Base-by-base conservation (phyloP, 1,140 invertebrate genomes). In the Caerostris extrusa region DNA sequence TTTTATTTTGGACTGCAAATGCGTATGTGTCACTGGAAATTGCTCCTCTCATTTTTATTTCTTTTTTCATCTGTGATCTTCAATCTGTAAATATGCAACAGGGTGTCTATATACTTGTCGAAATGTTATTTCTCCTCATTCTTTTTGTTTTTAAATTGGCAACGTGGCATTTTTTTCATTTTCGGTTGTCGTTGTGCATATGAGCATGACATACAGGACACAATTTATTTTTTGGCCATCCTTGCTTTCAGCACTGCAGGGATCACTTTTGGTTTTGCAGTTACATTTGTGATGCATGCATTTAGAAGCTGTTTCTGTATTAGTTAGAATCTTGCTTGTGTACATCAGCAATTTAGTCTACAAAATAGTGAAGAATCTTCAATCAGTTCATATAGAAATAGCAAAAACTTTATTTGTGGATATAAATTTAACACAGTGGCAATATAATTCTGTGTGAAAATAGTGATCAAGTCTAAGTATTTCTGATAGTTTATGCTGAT, bases 1-100 rank as follows among this genome's bases (percentile, higher is more conserved):
- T 50, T 69, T 34, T 34, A 34, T 34, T 67, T 77, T 77, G 71
- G 14, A 77, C 14, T 69, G 82, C 82, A 92, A 58, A 82, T 71
- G 77, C 83, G 17, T 81, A 77, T 55, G 57, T 81, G 19, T 89
- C 56, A 55, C 34, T 61, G 34, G 82, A 55, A 61, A 85, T 57
- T 19, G 61, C 58, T 64, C 83, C 55, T 56, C 19, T 64, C 64
- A 57, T 69, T 90, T 90, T 93, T 71, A 19, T 82, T 61, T 71
- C 50, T 86, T 69, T 87, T 91, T 91, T 93, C 92, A 93, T 81
- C 92, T 93, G 92, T 93, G 92, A 93, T 93, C 92, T 82, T 86
- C 92, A 56, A 92, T 77, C 50, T 93, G 92, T 93, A 90, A 61
- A 69, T 93, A 85, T 82, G 86, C 87, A 81, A 77, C 55, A 60